Evolutionary conservation across 2,113 vertebrate genomes (phyloP).

Genomic region (Melanerpes formicivorus): DNA sequence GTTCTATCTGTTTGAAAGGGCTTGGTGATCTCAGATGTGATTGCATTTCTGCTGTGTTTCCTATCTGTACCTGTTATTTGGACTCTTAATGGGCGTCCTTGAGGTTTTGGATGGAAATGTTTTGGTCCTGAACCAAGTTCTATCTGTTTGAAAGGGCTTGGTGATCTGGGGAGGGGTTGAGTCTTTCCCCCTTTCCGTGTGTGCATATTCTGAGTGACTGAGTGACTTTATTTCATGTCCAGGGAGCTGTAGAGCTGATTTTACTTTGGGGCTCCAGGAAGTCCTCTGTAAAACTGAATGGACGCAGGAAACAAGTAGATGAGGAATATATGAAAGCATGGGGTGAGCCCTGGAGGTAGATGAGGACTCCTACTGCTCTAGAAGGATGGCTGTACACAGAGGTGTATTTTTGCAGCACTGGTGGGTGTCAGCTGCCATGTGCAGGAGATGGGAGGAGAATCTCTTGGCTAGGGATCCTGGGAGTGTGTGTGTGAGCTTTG

Average conservation of each 20-base stretch:
- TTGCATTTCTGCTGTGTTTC: not conserved
- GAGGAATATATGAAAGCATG: not conserved
- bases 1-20: not conserved
- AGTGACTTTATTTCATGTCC: not conserved
- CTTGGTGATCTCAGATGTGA: not conserved
- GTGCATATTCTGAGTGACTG: not conserved
- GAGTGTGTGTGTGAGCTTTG: not conserved
- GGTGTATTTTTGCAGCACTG: not conserved
- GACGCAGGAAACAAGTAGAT: not conserved
- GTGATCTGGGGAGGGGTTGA: not conserved
- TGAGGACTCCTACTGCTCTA: not conserved
- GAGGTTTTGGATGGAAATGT: not conserved
- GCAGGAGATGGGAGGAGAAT: not conserved
- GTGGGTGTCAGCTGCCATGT: not conserved
- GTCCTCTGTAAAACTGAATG: not conserved
- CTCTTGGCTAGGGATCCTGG: accelerated
- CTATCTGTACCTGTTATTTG: not conserved
- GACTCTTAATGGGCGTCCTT: not conserved
- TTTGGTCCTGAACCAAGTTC: not conserved
- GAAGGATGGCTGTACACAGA: not conserved
- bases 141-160: not conserved
- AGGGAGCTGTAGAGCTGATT: not conserved
- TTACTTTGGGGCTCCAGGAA: not conserved
- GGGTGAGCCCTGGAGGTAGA: not conserved
- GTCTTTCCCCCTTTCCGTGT: not conserved